Base-by-base conservation (phyloP, 2,888 invertebrate species). In the Troides aeacus region DNA sequence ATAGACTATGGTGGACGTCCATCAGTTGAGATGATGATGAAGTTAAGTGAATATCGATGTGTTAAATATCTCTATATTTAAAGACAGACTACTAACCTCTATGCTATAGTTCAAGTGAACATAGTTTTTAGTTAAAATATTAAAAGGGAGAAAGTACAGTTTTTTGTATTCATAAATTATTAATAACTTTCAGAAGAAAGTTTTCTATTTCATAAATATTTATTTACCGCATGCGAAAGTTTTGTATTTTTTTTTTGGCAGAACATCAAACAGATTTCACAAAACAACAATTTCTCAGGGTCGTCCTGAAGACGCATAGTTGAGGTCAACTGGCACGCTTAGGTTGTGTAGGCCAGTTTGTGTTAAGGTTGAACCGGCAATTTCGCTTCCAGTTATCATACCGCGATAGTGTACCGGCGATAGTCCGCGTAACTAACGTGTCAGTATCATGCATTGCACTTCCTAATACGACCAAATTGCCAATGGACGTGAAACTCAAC, bases 401-500 rank as follows among this genome's bases (percentile, higher is more conserved):
- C 78, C 77, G 72, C 59, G 73, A 75, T 80, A 82, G 80, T 84
- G 81, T 81, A 79, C 79, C 75, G 79, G 78, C 79, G 86, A 87
- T 89, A 87, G 80, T 80, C 78, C 78, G 85, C 85, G 84, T 84
- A 85, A 82, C 81, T 83, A 77, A 81, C 72, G 75, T 75, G 74
- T 72, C 74, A 82, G 86, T 90, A 90, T 90, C 86, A 84, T 79
- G 78, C 80, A 83, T 86, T 89, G 88, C 88, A 90, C 83, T 88
- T 78, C 77, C 78, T 78, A 78, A 79, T 84, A 83, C 80, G 81
- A 79, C 78, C 80, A 81, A 80, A 79, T 83, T 84, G 82, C 81
- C 80, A 78, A 62, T 79, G 76, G 81, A 82, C 82, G 84, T 85
- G 79, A 86, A 85, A 73, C 23, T 59, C 71, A 53, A 56, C 59